Evolutionary conservation across 2,888 invertebrate species (phyloP).

Genomic region (Aethes cnicana): DNA sequence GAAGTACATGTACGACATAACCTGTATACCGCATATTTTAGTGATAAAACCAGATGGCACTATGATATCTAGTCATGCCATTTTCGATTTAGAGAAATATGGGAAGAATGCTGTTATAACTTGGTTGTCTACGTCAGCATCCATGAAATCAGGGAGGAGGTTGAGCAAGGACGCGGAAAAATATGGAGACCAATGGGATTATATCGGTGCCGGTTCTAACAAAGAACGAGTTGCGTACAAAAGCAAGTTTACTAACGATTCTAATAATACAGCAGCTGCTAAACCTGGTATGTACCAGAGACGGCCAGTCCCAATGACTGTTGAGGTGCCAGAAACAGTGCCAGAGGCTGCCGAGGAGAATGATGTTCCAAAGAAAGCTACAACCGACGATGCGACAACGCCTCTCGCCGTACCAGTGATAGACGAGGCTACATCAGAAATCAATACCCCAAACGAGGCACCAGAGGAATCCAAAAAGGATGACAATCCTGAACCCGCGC

Average conservation of each 20-base stretch:
- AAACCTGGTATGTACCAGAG: too few species aligned
- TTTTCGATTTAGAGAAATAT: conserved; percentile 59
- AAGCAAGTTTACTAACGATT: conserved; percentile 41
- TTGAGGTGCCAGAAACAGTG: too few species aligned
- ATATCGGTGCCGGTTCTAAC: conserved; percentile 33
- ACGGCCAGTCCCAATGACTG: too few species aligned
- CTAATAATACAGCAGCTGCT: too few species aligned
- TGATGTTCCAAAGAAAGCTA: too few species aligned
- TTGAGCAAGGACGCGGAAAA: conserved; percentile 50
- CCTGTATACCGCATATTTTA: conserved; percentile 57
- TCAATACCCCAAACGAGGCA: too few species aligned
- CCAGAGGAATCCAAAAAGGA: too few species aligned
- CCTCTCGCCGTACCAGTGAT: too few species aligned
- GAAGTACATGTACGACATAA: conserved; percentile 56
- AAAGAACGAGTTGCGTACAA: conserved; percentile 40
- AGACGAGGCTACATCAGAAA: too few species aligned
- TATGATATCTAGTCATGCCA: conserved; percentile 56
- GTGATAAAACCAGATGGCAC: conserved; percentile 55
- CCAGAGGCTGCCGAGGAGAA: too few species aligned
- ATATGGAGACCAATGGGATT: conserved; percentile 60
- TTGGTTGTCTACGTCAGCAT: conserved; percentile 54
- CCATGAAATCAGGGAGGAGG: conserved; percentile 43
- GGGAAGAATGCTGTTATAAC: conserved; percentile 66
- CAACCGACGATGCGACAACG: too few species aligned
- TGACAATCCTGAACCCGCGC: too few species aligned